phyloP scores from a whole-genome alignment of 2,888 invertebrate species.

The Zygogramma bicolorata region DNA sequence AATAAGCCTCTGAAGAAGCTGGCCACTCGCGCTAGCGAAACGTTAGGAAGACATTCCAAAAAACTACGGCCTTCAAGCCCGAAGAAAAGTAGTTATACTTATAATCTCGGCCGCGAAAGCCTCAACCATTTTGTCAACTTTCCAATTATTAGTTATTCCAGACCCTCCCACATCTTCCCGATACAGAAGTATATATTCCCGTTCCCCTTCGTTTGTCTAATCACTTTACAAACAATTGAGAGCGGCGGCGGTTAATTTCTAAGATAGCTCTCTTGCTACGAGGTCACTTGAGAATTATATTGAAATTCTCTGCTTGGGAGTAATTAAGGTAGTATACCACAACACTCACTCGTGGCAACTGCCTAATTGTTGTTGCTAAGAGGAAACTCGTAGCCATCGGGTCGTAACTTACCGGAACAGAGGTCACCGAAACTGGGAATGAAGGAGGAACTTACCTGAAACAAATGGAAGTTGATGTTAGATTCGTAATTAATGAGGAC shows the following conservation, averaged over 20 bases:
- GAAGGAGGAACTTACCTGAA: conserved; percentile 27
- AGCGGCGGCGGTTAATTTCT: conserved; percentile 20
- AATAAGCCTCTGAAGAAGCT: no score
- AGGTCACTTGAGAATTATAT: conserved; percentile 34
- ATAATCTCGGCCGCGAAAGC: no score
- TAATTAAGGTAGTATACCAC: conserved; percentile 32
- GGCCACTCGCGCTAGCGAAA: no score
- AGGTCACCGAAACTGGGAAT: neutral
- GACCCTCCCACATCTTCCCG: neutral
- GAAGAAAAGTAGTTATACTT: no score
- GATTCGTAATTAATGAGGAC: no score
- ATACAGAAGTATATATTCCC: neutral
- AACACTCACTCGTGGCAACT: neutral
- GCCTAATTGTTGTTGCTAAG: conserved; percentile 18
- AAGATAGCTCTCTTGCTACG: conserved; percentile 9
- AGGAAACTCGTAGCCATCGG: neutral
- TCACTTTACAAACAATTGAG: conserved; percentile 8
- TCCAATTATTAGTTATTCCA: neutral
- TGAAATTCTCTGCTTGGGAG: conserved; percentile 34
- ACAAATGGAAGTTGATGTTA: conserved; percentile 31
- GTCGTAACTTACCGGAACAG: conserved; percentile 17
- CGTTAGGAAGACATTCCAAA: no score
- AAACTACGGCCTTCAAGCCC: no score
- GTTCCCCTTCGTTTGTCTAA: neutral
- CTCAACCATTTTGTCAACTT: no score